Evolutionary conservation across 1,140 invertebrate species (phyloP).

Genomic region (Vanessa atalanta): DNA sequence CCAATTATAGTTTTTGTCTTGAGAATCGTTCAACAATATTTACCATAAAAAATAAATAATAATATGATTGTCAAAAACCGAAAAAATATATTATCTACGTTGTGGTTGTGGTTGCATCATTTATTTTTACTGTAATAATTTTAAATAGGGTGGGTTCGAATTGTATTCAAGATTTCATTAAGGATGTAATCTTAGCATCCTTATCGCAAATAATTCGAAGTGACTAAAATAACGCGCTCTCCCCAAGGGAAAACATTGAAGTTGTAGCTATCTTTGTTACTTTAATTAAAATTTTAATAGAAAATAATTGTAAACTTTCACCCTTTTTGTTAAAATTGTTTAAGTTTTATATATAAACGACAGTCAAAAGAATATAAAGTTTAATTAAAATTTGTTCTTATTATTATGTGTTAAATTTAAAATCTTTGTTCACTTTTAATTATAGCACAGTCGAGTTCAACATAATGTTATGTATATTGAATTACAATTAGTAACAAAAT

Average conservation of each 20-base stretch:
- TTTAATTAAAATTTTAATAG: conserved; percentile 4
- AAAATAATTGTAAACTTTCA: neutral
- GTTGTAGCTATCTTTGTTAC: neutral
- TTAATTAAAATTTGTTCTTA: neutral
- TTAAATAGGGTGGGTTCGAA: neutral
- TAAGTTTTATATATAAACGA: neutral
- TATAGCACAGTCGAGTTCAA: too few relatives aligned
- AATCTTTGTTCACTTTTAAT: too few relatives aligned
- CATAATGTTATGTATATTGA: too few relatives aligned
- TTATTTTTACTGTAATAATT: too few relatives aligned
- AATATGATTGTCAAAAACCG: too few relatives aligned
- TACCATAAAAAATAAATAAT: too few relatives aligned
- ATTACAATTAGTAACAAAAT: too few relatives aligned
- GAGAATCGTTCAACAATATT: too few relatives aligned
- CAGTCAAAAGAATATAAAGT: neutral
- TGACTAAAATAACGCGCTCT: neutral
- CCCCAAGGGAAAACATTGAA: neutral
- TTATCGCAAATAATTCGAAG: conserved; percentile 7
- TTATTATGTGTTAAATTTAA: too few relatives aligned
- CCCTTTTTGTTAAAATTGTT: conserved; percentile 1
- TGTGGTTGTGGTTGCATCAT: too few relatives aligned
- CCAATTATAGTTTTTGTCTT: too few relatives aligned
- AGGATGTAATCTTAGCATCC: neutral
- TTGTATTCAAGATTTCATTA: neutral
- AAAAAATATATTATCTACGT: too few relatives aligned